phyloP scores from a whole-genome alignment of 2,888 invertebrate species.

The Hipparchia semele region DNA sequence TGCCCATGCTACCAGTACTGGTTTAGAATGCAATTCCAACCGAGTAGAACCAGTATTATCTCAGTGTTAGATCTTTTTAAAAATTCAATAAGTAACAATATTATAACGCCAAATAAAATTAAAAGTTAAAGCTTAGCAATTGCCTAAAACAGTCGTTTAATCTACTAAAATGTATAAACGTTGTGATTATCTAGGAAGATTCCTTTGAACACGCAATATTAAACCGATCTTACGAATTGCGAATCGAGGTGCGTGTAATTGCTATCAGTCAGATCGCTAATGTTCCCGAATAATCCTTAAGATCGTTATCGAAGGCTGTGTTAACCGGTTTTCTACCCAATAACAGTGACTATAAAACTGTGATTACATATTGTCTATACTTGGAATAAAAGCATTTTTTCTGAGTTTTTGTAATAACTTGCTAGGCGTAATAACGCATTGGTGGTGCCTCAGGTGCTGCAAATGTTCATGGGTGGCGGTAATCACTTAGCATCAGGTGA shows the following conservation, averaged over 20 bases:
- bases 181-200: neutral
- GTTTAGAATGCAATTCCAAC: too few species aligned
- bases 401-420: neutral
- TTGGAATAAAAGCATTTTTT: conserved; percentile 2
- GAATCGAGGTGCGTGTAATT: conserved; percentile 23
- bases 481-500: too few species aligned
- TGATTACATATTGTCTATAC: neutral
- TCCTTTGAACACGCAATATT: conserved; percentile 14
- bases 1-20: too few species aligned
- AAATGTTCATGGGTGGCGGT: too few species aligned
- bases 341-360: conserved; percentile 15
- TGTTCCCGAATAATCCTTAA: conserved; percentile 28
- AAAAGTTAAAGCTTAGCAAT: neutral
- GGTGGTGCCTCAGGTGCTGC: too few species aligned
- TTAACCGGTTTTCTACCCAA: conserved; percentile 24
- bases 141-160: conserved; percentile 1
- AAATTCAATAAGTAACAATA: too few species aligned
- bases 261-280: conserved; percentile 16
- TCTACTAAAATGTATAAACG: conserved; percentile 3
- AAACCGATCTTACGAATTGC: conserved; percentile 21
- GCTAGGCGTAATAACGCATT: neutral
- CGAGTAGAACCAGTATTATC: too few species aligned
- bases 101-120: too few species aligned
- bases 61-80: too few species aligned
- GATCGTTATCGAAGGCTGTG: conserved; percentile 27